A percentile compares a stretch with the other conserved stretches of the same genome.
Evolutionary conservation across 2,113 vertebrate species (phyloP).

Genomic region (Pelmatolapia mariae): DNA sequence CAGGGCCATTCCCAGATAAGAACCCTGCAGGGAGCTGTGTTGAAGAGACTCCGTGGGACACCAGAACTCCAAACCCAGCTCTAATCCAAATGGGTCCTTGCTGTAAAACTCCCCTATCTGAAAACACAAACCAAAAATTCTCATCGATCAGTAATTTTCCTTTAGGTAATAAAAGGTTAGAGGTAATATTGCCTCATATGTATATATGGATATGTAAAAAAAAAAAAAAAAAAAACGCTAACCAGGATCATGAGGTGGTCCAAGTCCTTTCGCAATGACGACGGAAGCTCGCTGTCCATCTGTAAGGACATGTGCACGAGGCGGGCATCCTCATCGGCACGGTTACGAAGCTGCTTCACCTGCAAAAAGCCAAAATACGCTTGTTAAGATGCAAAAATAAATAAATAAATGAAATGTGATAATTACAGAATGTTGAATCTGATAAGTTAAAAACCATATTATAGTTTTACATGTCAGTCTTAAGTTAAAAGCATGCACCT

Average conservation of each 20-base stretch:
- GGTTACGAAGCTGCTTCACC: slow-evolving; percentile 96
- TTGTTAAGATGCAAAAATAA: background rate
- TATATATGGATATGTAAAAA: background rate
- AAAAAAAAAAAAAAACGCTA: background rate
- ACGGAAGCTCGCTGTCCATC: slow-evolving; percentile 90
- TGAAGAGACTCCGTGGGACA: slow-evolving; percentile 92
- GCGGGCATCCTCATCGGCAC: slow-evolving; percentile 94
- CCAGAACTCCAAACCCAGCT: slow-evolving; percentile 93
- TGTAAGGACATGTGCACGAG: slow-evolving; percentile 95
- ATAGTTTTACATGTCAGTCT: background rate
- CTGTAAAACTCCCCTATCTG: slow-evolving; percentile 91
- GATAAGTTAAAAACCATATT: background rate
- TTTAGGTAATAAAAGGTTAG: background rate
- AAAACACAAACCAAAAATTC: background rate
- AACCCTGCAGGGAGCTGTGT: slow-evolving; percentile 86
- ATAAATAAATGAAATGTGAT: background rate
- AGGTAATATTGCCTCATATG: background rate
- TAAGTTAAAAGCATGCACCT: background rate
- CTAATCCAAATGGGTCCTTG: slow-evolving; percentile 86
- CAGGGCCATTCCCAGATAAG: slow-evolving; percentile 87
- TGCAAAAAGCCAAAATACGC: slow-evolving; percentile 25
- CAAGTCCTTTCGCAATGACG: slow-evolving; percentile 84
- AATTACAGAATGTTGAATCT: background rate
- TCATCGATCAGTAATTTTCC: background rate
- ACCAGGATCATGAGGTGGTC: slow-evolving; percentile 95